Percentiles rank a stretch among this genome's conserved stretches.
Evolutionary conservation across 2,797 vertebrate genomes (phyloP).

Genomic region (Lagorchestes hirsutus): DNA sequence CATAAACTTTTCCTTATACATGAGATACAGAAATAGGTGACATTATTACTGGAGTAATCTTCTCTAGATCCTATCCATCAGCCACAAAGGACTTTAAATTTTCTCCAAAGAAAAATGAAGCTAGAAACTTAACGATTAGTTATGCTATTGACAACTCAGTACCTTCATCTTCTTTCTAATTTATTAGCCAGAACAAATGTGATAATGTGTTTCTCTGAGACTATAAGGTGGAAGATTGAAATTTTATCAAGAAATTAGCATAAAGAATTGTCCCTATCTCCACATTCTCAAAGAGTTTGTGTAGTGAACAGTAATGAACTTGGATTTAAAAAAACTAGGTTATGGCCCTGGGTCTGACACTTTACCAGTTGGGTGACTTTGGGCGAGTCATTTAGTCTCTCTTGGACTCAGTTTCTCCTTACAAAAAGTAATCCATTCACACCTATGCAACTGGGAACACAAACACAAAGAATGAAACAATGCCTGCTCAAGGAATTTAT

Average conservation of each 20-base stretch:
- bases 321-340: background rate
- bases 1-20: background rate
- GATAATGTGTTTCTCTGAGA: background rate
- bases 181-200: background rate
- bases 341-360: background rate
- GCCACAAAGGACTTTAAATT: background rate
- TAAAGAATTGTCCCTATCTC: background rate
- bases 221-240: background rate
- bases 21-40: background rate
- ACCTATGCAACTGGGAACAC: background rate
- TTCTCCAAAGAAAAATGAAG: slow-evolving; percentile 13
- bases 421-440: background rate
- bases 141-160: background rate
- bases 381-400: background rate
- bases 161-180: background rate
- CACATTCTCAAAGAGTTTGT: background rate
- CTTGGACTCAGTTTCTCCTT: background rate
- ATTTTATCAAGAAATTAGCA: background rate
- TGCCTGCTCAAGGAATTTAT: background rate
- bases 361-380: background rate
- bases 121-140: background rate
- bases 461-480: background rate
- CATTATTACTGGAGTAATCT: background rate
- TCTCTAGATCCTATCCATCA: background rate
- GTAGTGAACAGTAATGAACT: background rate